A percentile compares a stretch with the other conserved stretches of the same genome.
Conservation (phyloP, 2,888 invertebrate species). For the Polydrusus tereticollis region DNA sequence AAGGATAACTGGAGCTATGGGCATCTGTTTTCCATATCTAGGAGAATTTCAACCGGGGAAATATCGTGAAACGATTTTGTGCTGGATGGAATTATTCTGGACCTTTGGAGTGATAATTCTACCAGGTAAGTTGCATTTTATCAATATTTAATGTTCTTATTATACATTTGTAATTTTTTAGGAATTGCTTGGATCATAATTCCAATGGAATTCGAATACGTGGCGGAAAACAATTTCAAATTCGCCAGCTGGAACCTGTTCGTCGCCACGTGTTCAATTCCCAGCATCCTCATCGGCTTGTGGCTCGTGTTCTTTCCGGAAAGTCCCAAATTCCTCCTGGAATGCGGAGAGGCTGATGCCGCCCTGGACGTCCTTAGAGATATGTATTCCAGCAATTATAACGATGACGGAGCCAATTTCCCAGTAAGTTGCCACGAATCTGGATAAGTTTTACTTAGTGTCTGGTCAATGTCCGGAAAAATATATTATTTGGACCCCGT, state of each 20-base stretch:
- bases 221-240: conserved; percentile 72
- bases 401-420: conserved; percentile 77
- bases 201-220: conserved; percentile 75
- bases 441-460: too few relatives aligned
- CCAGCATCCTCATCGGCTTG: conserved; percentile 76
- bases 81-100: conserved; percentile 91
- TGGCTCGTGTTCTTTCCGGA: conserved; percentile 85
- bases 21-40: conserved; percentile 85
- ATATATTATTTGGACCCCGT: too few relatives aligned
- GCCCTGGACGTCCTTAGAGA: conserved; percentile 77
- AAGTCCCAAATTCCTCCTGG: conserved; percentile 86
- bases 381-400: conserved; percentile 81
- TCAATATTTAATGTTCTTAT: too few relatives aligned
- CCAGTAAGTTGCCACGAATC: conserved; percentile 74
- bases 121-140: conserved; percentile 71
- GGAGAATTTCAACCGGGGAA: conserved; percentile 86
- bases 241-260: conserved; percentile 88
- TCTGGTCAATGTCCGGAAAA: too few relatives aligned
- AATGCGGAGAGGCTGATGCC: conserved; percentile 83
- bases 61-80: conserved; percentile 83
- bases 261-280: conserved; percentile 80
- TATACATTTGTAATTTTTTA: conserved; percentile 64
- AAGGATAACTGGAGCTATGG: conserved; percentile 86
- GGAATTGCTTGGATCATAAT: conserved; percentile 86
- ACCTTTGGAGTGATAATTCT: conserved; percentile 81